Conservation (phyloP, 2,113 vertebrate genomes). For the Elaphurus davidianus region DNA sequence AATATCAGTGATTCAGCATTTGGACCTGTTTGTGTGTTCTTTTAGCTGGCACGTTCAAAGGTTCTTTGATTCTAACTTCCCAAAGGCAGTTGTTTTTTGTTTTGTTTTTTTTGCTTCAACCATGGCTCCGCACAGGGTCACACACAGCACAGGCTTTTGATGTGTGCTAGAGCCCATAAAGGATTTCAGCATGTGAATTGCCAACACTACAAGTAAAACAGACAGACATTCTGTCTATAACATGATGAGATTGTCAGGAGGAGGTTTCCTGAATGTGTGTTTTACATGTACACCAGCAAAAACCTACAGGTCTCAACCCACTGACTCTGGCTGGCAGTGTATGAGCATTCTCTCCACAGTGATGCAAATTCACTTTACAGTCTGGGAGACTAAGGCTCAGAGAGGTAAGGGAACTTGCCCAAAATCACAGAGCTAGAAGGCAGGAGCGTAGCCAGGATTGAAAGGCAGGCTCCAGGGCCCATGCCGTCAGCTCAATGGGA, state of each 20-base stretch:
- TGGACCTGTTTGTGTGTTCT: neutral
- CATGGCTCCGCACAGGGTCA: neutral
- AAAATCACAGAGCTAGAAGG: neutral
- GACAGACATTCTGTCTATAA: neutral
- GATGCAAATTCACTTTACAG: neutral
- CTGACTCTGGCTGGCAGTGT: neutral
- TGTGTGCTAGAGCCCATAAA: neutral
- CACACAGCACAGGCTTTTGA: accelerated
- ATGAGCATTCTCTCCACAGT: accelerated
- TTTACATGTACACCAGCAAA: neutral
- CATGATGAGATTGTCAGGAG: neutral
- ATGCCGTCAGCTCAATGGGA: accelerated
- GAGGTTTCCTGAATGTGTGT: neutral
- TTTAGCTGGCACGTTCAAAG: neutral
- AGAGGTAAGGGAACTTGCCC: neutral
- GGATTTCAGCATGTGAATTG: neutral
- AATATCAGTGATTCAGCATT: neutral
- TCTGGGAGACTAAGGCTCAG: neutral
- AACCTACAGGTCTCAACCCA: neutral
- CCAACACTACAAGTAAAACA: neutral
- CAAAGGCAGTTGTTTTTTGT: no score
- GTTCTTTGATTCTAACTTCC: neutral
- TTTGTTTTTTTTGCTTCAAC: neutral
- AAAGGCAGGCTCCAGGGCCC: neutral
- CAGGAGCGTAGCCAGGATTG: neutral